Evolutionary conservation across 2,797 vertebrate species (phyloP).

Genomic region (Limnodromus scolopaceus): DNA sequence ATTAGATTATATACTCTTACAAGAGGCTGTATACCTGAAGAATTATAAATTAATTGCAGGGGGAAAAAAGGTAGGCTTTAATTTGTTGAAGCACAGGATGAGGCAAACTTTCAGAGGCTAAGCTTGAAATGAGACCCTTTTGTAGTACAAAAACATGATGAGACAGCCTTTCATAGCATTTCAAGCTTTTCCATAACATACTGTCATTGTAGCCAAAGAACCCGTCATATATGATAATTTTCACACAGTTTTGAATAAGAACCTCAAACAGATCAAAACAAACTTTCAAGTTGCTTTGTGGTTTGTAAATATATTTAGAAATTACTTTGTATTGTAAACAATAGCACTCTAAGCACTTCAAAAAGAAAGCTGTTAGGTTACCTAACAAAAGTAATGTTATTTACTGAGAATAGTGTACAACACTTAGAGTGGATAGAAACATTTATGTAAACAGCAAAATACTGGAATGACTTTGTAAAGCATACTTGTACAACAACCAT

Average conservation of each 20-base stretch:
- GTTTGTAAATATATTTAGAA: slow-evolving; percentile 49
- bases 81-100: slow-evolving; percentile 38
- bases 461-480: not conserved
- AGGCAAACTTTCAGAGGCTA: slow-evolving; percentile 42
- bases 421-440: not conserved
- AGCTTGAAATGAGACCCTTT: slow-evolving; percentile 56
- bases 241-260: slow-evolving; percentile 20
- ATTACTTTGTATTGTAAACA: slow-evolving; percentile 45
- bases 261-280: slow-evolving; percentile 60
- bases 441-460: slow-evolving; percentile 34
- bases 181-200: slow-evolving; percentile 57
- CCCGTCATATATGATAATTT: slow-evolving; percentile 57
- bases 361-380: slow-evolving; percentile 21
- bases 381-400: not conserved
- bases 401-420: slow-evolving; percentile 18
- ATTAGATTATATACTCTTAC: slow-evolving; percentile 51
- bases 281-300: slow-evolving; percentile 46
- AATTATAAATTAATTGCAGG: slow-evolving; percentile 36
- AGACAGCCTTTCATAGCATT: slow-evolving; percentile 64
- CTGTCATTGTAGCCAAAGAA: slow-evolving; percentile 49
- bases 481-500: not conserved
- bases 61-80: slow-evolving; percentile 18
- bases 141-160: slow-evolving; percentile 63
- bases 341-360: slow-evolving; percentile 39
- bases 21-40: slow-evolving; percentile 5